Base-by-base conservation (phyloP, 2,113 vertebrate genomes). In the Sebastes schlegelii region DNA sequence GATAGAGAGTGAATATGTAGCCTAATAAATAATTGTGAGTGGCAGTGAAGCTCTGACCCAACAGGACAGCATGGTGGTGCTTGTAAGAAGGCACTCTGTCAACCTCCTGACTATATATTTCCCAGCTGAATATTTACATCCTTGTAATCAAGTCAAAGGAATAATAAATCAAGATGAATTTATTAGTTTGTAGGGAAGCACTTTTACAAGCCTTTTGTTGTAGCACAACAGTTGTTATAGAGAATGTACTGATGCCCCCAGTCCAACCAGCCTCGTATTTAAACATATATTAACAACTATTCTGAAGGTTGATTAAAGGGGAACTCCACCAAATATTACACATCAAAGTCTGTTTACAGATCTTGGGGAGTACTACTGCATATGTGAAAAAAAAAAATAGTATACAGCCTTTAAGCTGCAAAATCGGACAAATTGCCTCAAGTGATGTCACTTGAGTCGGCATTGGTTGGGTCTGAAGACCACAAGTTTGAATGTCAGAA, bases 11-110 rank as follows among this genome's bases (percentile, higher is more conserved):
- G 94, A 95, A 95, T 93, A 94, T 95, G 92, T 91, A 87, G 92
- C 92, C 93, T 94, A 95, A 95, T 95, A 94, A 95, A 95, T 94
- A 95, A 93, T 80, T 88, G 90, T 87, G 93, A 94, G 91, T 92
- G 94, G 94, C 93, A 91, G 88, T 87, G 89, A 72, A 88, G 90
- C 89, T 88, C 85, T 90, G 92, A 90, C 91, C 91, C 89, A 80
- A 84, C 88, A 89, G 86, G 88, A 90, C 88, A 82, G 88, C 87
- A 63, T 85, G 88, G 75, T 34, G 92, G 73, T 69, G 91, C 91
- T 88, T 76, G 82, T 85, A 84, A 34, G 85, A 80, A 91, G 89
- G 84, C 88, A 81, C 87, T 80, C 89, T 89, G 92, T 92, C 93
- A 92, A 21, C 58, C 70, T 34, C 34, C 57, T 14, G 65, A 82